Conservation (phyloP, 2,888 invertebrate species). For the Lamellibrachia columna region DNA sequence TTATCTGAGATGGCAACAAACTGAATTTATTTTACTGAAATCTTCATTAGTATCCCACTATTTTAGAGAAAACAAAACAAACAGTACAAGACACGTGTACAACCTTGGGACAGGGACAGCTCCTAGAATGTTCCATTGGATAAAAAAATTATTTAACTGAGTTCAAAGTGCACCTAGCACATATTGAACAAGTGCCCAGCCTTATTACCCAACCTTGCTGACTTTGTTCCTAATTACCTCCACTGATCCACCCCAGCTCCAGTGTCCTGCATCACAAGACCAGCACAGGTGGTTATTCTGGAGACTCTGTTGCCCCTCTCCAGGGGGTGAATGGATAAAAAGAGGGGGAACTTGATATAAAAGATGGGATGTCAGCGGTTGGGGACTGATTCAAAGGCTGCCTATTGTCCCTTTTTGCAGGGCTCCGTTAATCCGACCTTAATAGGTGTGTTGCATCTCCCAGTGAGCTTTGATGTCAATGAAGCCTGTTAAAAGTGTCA, state of each 20-base stretch:
- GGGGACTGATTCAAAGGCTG: background rate
- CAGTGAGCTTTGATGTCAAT: background rate
- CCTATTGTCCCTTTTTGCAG: background rate
- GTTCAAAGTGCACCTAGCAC: background rate
- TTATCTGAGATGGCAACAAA: too few species aligned
- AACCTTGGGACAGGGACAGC: too few species aligned
- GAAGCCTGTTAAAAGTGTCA: background rate
- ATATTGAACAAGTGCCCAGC: background rate
- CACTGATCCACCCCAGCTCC: background rate
- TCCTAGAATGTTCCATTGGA: too few species aligned
- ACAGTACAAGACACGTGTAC: too few species aligned
- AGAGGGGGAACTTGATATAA: constrained; percentile 4
- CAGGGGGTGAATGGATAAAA: background rate
- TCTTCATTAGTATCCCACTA: too few species aligned
- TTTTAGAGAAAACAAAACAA: too few species aligned
- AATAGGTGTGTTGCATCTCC: background rate
- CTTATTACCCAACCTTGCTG: background rate
- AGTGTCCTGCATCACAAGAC: constrained; percentile 9
- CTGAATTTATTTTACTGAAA: too few species aligned
- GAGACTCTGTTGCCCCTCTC: background rate
- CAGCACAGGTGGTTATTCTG: background rate
- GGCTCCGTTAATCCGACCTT: background rate
- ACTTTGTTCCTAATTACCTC: constrained; percentile 16
- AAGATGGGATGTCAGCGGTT: background rate
- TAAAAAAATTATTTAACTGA: background rate